Percentiles rank a stretch among this genome's conserved stretches.
Evolutionary conservation across 2,797 vertebrate genomes (phyloP).

Genomic region (Loris lydekkerianus): DNA sequence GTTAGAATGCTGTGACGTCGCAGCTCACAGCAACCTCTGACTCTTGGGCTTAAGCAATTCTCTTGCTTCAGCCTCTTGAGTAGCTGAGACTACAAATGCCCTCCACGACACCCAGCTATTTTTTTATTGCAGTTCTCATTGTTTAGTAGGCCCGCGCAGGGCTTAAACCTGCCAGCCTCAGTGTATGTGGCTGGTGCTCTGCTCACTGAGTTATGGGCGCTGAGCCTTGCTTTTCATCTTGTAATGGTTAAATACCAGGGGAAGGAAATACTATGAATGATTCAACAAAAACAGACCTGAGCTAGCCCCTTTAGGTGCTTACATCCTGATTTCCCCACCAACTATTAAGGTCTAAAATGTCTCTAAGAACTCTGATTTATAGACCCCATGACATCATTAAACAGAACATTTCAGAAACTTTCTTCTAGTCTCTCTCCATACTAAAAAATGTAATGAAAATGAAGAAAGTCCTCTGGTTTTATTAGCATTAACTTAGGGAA

Average conservation of each 20-base stretch:
- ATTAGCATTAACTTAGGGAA: background rate
- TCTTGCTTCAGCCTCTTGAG: no score
- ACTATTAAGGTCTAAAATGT: conserved; percentile 42
- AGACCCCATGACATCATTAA: conserved; percentile 20
- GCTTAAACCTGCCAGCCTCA: no score
- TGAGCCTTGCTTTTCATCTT: background rate
- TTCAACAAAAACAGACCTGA: background rate
- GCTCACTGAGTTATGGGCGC: no score
- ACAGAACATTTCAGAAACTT: background rate
- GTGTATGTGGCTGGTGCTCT: no score
- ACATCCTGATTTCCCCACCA: background rate
- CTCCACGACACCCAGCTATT: no score
- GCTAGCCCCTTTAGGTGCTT: background rate
- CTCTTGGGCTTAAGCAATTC: no score
- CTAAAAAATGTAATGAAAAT: conserved; percentile 50
- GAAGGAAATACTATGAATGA: background rate
- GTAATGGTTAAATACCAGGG: background rate
- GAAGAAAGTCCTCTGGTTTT: conserved; percentile 27
- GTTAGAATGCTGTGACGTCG: no score
- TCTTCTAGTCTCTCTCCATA: background rate
- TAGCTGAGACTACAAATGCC: no score
- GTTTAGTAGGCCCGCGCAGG: no score
- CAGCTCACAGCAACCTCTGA: no score
- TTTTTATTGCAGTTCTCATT: no score
- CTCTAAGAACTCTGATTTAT: conserved; percentile 31